These are phyloP conservation scores for Myripristis jacobus DNA, from an alignment of 2,797 vertebrate species.

Conservation along the genomic window DNA sequence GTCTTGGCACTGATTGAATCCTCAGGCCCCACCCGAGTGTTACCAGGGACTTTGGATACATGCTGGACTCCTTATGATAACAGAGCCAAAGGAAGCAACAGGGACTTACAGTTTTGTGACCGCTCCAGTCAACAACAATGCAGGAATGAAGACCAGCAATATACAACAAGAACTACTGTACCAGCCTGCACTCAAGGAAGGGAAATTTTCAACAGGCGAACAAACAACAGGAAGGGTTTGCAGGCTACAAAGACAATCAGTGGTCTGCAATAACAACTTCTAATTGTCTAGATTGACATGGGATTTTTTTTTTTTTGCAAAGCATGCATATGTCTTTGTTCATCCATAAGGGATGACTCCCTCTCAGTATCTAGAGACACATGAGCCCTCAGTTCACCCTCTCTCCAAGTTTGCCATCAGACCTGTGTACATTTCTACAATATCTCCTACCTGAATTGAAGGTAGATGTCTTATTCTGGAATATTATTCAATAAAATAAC, in stretches of 20 bases:
- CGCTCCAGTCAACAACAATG: slow-evolving; percentile 47
- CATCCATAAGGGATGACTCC: slow-evolving; percentile 61
- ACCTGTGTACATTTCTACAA: slow-evolving; percentile 82
- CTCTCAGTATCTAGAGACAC: slow-evolving; percentile 67
- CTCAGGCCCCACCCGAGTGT: slow-evolving; percentile 54
- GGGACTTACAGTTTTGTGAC: slow-evolving; percentile 33
- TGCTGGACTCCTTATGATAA: slow-evolving; percentile 64
- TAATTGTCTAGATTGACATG: slow-evolving; percentile 51
- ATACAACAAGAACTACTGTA: slow-evolving; percentile 71
- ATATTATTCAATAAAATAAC: slow-evolving; percentile 86
- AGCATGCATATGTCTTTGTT: slow-evolving; percentile 78
- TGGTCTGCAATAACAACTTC: slow-evolving; percentile 66
- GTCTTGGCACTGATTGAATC: slow-evolving; percentile 59
- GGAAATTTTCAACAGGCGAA: slow-evolving; percentile 46
- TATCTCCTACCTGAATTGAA: slow-evolving; percentile 74
- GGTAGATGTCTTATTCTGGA: slow-evolving; percentile 79
- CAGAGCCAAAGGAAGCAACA: slow-evolving; percentile 58
- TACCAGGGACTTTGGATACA: slow-evolving; percentile 60
- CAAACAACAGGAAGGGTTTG: slow-evolving; percentile 62
- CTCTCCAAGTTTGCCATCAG: slow-evolving; percentile 70
- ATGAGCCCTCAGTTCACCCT: slow-evolving; percentile 68
- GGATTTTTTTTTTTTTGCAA: slow-evolving; percentile 65
- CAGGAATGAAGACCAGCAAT: slow-evolving; percentile 72
- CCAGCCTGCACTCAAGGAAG: slow-evolving; percentile 67
- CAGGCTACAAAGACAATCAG: slow-evolving; percentile 58